Evolutionary conservation across 2,888 invertebrate species (phyloP).

Genomic region (Ischnus inquisitorius): DNA sequence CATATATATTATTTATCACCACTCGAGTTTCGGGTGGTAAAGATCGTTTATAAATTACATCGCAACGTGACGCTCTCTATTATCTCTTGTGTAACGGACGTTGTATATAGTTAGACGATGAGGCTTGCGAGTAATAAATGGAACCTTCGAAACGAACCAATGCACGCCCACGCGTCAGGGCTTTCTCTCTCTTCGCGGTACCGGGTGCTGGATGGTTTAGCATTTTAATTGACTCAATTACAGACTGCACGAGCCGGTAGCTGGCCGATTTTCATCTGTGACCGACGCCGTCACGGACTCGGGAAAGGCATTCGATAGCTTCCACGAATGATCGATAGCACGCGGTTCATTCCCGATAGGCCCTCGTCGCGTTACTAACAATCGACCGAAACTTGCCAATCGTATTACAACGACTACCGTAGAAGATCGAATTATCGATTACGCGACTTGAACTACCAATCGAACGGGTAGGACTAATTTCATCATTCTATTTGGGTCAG

Average conservation of each 20-base stretch:
- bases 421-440: conserved; percentile 53
- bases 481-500: conserved; percentile 30
- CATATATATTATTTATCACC: neutral
- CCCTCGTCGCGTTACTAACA: conserved; percentile 34
- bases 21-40: neutral
- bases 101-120: conserved; percentile 6
- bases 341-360: neutral
- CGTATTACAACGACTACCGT: conserved; percentile 44
- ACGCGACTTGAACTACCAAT: conserved; percentile 50
- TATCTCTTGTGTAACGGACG: neutral
- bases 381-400: conserved; percentile 55
- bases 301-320: conserved; percentile 50
- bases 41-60: neutral
- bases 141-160: conserved; percentile 49
- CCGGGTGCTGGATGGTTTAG: conserved; percentile 33
- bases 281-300: conserved; percentile 33
- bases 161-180: conserved; percentile 22
- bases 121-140: conserved; percentile 38
- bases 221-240: conserved; percentile 65
- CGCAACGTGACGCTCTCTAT: neutral
- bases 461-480: conserved; percentile 36
- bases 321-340: conserved; percentile 26
- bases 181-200: conserved; percentile 17
- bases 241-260: conserved; percentile 44
- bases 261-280: conserved; percentile 49